Evolutionary conservation across 2,797 vertebrate species (phyloP).

Genomic region (Lycodopsis pacificus): DNA sequence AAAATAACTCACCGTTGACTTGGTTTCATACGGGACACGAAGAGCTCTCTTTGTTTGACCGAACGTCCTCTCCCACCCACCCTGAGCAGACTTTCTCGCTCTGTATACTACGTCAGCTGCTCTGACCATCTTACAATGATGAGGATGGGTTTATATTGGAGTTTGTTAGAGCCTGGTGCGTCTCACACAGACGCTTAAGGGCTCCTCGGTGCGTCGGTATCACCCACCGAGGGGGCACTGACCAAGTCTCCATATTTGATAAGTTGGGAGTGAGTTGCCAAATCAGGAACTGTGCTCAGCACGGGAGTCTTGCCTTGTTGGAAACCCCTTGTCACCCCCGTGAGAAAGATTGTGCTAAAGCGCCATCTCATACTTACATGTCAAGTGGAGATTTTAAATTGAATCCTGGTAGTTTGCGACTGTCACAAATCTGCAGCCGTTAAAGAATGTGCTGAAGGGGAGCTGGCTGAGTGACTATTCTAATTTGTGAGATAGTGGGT

Average conservation of each 20-base stretch:
- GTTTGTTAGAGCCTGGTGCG: neutral
- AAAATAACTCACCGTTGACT: neutral
- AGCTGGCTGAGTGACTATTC: slow-evolving; percentile 68
- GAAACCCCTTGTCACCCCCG: slow-evolving; percentile 41
- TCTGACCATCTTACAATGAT: neutral
- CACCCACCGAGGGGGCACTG: neutral
- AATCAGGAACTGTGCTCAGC: slow-evolving; percentile 23
- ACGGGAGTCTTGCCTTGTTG: neutral
- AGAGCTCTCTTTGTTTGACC: neutral
- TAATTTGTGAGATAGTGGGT: slow-evolving; percentile 74
- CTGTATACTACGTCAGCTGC: neutral
- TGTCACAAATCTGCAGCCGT: slow-evolving; percentile 65
- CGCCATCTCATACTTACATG: slow-evolving; percentile 57
- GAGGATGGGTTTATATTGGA: neutral
- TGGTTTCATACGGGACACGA: neutral
- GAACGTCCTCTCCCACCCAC: too few species aligned
- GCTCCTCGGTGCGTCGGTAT: neutral
- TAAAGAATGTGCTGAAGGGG: slow-evolving; percentile 66
- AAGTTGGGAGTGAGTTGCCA: neutral
- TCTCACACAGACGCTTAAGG: neutral
- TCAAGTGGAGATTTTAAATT: slow-evolving; percentile 72
- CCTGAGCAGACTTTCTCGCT: neutral
- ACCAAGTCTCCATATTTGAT: neutral
- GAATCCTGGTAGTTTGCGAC: slow-evolving; percentile 59
- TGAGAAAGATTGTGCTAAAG: slow-evolving; percentile 48